These are phyloP conservation scores for Meloidogyne exigua DNA, from an alignment of 1,140 invertebrate genomes.

Conservation along the genomic window DNA sequence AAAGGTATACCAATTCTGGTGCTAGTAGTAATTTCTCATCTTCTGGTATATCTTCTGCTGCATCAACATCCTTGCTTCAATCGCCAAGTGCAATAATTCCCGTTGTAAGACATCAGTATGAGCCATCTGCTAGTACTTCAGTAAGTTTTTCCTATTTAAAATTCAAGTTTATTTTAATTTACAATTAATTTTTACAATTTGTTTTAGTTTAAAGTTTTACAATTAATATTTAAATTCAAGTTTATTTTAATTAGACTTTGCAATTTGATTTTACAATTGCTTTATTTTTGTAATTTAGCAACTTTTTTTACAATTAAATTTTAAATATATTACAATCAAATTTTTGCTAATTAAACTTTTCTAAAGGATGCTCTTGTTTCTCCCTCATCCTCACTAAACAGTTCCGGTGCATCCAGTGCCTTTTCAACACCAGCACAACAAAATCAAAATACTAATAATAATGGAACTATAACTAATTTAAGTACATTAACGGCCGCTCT, in stretches of 20 bases:
- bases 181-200: background rate
- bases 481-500: conserved; percentile 22
- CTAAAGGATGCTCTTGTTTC: conserved; percentile 12
- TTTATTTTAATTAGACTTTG: too few species aligned
- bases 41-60: conserved; percentile 11
- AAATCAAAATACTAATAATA: background rate
- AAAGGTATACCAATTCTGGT: background rate
- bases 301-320: too few species aligned
- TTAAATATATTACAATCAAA: too few species aligned
- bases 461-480: conserved; percentile 11
- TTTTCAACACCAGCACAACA: background rate
- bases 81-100: conserved; percentile 10
- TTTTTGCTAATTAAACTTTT: too few species aligned
- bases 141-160: background rate
- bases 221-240: background rate
- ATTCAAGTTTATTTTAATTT: background rate
- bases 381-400: conserved; percentile 7
- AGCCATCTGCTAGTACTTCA: background rate
- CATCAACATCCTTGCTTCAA: conserved; percentile 10
- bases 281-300: too few species aligned
- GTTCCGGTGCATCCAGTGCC: conserved; percentile 8
- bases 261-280: too few species aligned
- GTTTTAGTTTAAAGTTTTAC: background rate
- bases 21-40: background rate
- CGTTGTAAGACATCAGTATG: background rate